A percentile compares a stretch with the other conserved stretches of the same genome.
phyloP scores from a whole-genome alignment of 2,797 vertebrate species.

The Enteromius argenteus region DNA sequence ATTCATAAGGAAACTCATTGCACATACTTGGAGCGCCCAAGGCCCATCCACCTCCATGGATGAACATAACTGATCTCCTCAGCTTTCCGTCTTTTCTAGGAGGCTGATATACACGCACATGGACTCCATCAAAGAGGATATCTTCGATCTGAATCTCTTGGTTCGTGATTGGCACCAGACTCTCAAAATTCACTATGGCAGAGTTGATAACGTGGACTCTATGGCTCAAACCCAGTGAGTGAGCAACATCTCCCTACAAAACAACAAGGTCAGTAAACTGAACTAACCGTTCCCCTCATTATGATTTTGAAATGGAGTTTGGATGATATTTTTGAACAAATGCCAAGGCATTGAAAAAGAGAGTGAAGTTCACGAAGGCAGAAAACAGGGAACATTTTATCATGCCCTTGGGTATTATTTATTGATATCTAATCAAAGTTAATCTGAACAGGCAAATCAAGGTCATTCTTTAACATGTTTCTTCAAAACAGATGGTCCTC shows the following conservation, averaged over 20 bases:
- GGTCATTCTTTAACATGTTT: neutral
- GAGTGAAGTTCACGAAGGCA: constrained; percentile 26
- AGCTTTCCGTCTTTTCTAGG: constrained; percentile 73
- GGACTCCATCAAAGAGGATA: constrained; percentile 83
- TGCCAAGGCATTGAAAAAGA: constrained; percentile 39
- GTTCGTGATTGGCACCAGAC: constrained; percentile 64
- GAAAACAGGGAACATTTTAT: neutral
- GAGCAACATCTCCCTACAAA: constrained; percentile 79
- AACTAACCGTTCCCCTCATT: constrained; percentile 32
- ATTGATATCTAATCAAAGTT: constrained; percentile 42
- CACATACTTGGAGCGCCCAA: constrained; percentile 87
- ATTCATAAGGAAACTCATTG: neutral
- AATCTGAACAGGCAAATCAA: constrained; percentile 18
- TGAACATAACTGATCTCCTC: constrained; percentile 85
- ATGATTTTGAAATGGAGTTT: constrained; percentile 37
- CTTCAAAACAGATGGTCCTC: neutral
- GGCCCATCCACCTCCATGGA: constrained; percentile 95
- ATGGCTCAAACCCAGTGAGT: constrained; percentile 83
- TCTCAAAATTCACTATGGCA: constrained; percentile 70
- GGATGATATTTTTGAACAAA: constrained; percentile 3
- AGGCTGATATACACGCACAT: constrained; percentile 89
- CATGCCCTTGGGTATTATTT: neutral
- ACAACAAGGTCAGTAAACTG: constrained; percentile 27
- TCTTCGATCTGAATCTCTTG: constrained; percentile 82
- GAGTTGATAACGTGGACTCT: constrained; percentile 77